These are phyloP conservation scores for Zaprionus gabonicus DNA, from an alignment of 1,140 invertebrate genomes.

Conservation along the genomic window DNA sequence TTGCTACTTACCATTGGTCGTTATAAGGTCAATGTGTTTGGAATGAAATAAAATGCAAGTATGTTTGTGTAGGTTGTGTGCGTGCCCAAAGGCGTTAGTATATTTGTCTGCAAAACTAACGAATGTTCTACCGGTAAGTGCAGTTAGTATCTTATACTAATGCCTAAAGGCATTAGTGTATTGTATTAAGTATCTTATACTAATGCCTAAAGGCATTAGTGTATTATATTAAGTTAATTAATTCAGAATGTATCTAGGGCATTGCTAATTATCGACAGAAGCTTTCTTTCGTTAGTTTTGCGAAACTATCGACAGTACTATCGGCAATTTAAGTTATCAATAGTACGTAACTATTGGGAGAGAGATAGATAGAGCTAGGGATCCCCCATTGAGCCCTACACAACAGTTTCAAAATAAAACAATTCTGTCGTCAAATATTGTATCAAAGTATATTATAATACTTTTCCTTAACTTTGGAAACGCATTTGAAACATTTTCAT, in stretches of 20 bases:
- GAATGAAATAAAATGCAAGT: neutral
- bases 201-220: neutral
- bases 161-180: slow-evolving; percentile 3
- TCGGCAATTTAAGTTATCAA: too few species aligned
- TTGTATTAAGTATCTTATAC: too few species aligned
- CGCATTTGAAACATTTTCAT: slow-evolving; percentile 48
- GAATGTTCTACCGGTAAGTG: neutral
- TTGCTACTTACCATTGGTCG: slow-evolving; percentile 2
- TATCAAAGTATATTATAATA: slow-evolving; percentile 46
- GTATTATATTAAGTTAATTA: too few species aligned
- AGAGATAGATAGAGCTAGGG: slow-evolving; percentile 10
- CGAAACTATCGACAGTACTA: too few species aligned
- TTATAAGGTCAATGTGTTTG: slow-evolving; percentile 4
- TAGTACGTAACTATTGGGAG: neutral
- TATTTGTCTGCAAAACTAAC: neutral
- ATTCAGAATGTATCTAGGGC: too few species aligned
- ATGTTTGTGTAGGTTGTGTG: neutral
- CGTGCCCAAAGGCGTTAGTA: slow-evolving; percentile 1
- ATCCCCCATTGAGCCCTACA: slow-evolving; percentile 30
- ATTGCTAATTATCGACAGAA: neutral
- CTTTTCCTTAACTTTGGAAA: slow-evolving; percentile 30
- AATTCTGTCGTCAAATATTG: slow-evolving; percentile 20
- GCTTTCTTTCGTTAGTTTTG: neutral
- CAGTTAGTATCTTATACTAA: neutral
- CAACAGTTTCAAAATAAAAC: slow-evolving; percentile 41